These are phyloP conservation scores for Melieria picta DNA, from an alignment of 2,888 invertebrate species.

Conservation along the genomic window DNA sequence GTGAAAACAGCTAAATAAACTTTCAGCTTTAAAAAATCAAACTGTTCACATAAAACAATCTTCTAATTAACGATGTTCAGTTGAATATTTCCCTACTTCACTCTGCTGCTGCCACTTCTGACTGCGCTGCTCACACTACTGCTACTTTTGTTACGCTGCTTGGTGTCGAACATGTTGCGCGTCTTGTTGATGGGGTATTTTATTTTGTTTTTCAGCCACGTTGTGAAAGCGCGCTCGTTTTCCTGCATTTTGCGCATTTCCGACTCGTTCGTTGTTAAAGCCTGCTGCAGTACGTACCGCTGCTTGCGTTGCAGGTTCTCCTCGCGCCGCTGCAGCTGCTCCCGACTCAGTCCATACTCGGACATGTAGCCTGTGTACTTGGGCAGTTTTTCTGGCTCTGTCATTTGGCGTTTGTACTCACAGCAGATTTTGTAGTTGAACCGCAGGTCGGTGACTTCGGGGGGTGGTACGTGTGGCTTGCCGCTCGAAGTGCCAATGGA, in stretches of 20 bases:
- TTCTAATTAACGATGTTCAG: no score
- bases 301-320: slow-evolving; percentile 60
- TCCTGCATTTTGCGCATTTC: slow-evolving; percentile 67
- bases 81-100: slow-evolving; percentile 2
- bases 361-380: slow-evolving; percentile 68
- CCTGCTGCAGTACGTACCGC: slow-evolving; percentile 53
- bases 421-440: slow-evolving; percentile 65
- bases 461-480: slow-evolving; percentile 41
- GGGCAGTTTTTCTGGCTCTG: slow-evolving; percentile 64
- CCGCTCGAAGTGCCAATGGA: slow-evolving; percentile 34
- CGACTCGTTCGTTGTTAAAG: slow-evolving; percentile 64
- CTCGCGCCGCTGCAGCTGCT: slow-evolving; percentile 66
- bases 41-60: no score
- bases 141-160: slow-evolving; percentile 36
- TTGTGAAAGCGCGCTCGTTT: slow-evolving; percentile 69
- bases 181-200: slow-evolving; percentile 64
- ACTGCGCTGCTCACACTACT: neutral
- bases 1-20: no score
- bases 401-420: slow-evolving; percentile 62
- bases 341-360: slow-evolving; percentile 68
- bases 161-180: slow-evolving; percentile 64
- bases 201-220: slow-evolving; percentile 68
- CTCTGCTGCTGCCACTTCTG: slow-evolving; percentile 13
- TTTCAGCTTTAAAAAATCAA: no score
- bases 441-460: slow-evolving; percentile 53